Evolutionary conservation across 2,113 vertebrate species (phyloP).

Genomic region (Ctenodactylus gundi): DNA sequence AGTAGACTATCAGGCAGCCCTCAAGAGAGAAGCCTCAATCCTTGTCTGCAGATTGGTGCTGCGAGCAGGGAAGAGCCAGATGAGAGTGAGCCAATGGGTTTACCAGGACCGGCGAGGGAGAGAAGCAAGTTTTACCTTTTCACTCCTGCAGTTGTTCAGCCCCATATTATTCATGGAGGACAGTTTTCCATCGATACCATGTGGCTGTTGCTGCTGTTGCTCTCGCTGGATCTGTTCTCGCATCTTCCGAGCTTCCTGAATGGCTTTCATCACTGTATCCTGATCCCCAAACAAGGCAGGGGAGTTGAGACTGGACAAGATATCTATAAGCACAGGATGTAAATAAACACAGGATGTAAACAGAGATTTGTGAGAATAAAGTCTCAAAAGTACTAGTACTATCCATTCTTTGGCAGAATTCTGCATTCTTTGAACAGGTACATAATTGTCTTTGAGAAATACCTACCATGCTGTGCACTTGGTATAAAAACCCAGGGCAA

Average conservation of each 20-base stretch:
- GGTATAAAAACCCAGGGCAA: background rate
- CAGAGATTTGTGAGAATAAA: background rate
- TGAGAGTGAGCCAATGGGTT: background rate
- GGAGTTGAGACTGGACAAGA: conserved; percentile 99
- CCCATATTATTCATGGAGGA: conserved; percentile 92
- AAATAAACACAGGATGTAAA: conserved; percentile 63
- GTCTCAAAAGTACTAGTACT: background rate
- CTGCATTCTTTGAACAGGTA: background rate
- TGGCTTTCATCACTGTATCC: conserved; percentile 99
- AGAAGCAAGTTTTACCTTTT: conserved; percentile 90
- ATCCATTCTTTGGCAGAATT: background rate
- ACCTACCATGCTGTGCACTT: background rate
- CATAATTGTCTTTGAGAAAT: background rate
- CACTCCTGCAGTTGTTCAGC: conserved; percentile 95
- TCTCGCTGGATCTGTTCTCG: conserved; percentile 97
- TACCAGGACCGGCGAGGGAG: background rate
- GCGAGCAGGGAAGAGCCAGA: background rate
- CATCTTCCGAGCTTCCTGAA: conserved; percentile 99
- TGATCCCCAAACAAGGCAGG: conserved; percentile 98
- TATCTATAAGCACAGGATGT: conserved; percentile 87
- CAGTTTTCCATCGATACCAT: conserved; percentile 94
- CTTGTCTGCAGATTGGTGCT: background rate
- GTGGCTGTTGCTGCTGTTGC: conserved; percentile 91
- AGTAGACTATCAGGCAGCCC: background rate
- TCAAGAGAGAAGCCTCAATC: background rate